Base-by-base conservation (phyloP, 2,888 invertebrate genomes). In the Dinocampus coccinellae region DNA sequence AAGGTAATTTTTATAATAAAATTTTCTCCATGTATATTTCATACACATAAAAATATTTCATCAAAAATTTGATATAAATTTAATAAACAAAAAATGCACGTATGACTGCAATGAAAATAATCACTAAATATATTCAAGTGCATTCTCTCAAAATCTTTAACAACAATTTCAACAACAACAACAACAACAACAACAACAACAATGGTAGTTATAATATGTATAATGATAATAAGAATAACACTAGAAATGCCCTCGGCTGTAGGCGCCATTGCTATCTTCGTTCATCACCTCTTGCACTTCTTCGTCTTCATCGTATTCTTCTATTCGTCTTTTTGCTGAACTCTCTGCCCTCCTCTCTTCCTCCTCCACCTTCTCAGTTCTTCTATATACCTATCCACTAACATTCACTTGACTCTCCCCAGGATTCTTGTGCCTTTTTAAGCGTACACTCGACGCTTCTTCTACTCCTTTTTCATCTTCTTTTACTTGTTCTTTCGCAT, bases 261-360 rank as follows among this genome's bases (percentile, higher is more conserved):
- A 74, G 75, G 77, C 75, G 75, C 75, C 77, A 73, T 77, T 71
- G 58, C 61, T 55, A 64, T 70, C 39, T 65, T 64, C 39, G 53
- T 58, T 36, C 34, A 53, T 16, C 55, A 53, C 11, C 22, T 66
- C 33, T 64, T 64, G 9, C 36, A 63, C 39, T 69, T 53, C 36
- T 33, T 69, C 69, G 10, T 63, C 73, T 60, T 73, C 72, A 64
- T 73, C 69, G 39, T 70, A n/a, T n/a, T 47, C 57, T 69, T 68
- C 60, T 68, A 64, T 66, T 72, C 61, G 72, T 74, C 70, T 68
- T 72, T 73, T 74, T 74, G 52, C 65, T 42, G 22, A 29, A 63
- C 63, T 63, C 47, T 42, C 55, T 39, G 26, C 57, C 42, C 73
- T 77, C 76, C 70, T 74, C 75, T 70, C 74, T 69, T 47, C 64